Percentiles rank a stretch among this genome's conserved stretches.
phyloP scores from a whole-genome alignment of 2,888 invertebrate species.

The Schrankia costaestrigalis region DNA sequence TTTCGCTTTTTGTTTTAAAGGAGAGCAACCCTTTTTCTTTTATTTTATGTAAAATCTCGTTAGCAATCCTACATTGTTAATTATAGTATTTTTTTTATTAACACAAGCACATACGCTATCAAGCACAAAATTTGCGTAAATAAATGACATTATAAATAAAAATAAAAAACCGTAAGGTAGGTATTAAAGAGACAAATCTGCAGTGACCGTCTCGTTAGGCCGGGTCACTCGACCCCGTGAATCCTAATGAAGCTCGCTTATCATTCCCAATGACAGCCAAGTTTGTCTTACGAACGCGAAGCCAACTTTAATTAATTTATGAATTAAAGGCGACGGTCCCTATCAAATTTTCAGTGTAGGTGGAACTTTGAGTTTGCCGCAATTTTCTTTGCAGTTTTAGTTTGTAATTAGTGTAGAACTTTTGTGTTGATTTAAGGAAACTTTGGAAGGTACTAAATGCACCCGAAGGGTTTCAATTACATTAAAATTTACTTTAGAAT shows the following conservation, averaged over 20 bases:
- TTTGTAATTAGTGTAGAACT: no score
- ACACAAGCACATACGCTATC: no score
- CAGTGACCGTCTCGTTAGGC: conserved; percentile 57
- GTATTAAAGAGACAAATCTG: conserved; percentile 61
- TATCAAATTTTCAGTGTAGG: conserved; percentile 55
- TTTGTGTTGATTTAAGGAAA: no score
- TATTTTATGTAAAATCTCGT: no score
- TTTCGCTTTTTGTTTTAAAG: no score
- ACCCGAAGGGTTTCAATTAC: no score
- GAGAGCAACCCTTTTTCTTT: no score
- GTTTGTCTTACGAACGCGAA: conserved; percentile 43
- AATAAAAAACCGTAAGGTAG: conserved; percentile 38
- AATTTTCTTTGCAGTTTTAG: conserved; percentile 6
- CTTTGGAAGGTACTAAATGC: no score
- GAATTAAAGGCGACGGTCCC: conserved; percentile 58
- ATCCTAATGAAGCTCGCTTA: conserved; percentile 67
- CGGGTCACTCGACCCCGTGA: conserved; percentile 42
- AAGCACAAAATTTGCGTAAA: no score
- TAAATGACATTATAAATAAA: conserved; percentile 12
- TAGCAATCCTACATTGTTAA: no score
- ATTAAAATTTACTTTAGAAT: no score
- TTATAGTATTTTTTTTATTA: no score
- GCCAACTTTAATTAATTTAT: conserved; percentile 74
- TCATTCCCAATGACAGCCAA: conserved; percentile 65
- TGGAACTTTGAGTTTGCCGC: conserved; percentile 21